phyloP scores from a whole-genome alignment of 2,797 vertebrate species.

The Champsocephalus esox region DNA sequence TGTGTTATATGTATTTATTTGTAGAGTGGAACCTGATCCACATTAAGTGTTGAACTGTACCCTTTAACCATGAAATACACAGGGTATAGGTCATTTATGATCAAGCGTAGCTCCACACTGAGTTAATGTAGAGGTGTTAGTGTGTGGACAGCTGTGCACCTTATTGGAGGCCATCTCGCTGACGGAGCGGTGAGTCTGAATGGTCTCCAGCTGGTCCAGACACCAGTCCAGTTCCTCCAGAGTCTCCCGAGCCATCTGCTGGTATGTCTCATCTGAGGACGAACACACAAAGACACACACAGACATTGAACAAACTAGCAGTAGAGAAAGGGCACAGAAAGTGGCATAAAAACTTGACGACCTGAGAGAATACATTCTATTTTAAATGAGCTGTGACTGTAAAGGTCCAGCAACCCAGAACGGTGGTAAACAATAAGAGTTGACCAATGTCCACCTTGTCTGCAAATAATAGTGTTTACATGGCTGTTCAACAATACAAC shows the following conservation, averaged over 20 bases:
- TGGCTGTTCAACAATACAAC: too few species aligned
- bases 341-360: background rate
- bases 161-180: constrained; percentile 91
- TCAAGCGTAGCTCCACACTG: background rate
- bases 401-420: background rate
- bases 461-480: too few species aligned
- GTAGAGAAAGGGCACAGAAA: too few species aligned
- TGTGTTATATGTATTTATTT: constrained; percentile 4
- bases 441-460: too few species aligned
- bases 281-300: constrained; percentile 42
- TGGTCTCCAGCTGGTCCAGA: constrained; percentile 90
- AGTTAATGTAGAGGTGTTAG: background rate
- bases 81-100: constrained; percentile 2
- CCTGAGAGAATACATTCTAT: background rate
- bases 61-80: background rate
- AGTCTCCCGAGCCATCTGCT: constrained; percentile 90
- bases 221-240: constrained; percentile 92
- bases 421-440: background rate
- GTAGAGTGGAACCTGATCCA: background rate
- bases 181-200: constrained; percentile 90
- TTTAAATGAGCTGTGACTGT: background rate
- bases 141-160: constrained; percentile 69
- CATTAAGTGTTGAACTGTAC: background rate
- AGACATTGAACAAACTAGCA: constrained; percentile 3
- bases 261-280: constrained; percentile 88